Conservation (phyloP, 2,888 invertebrate species). For the Eilema sororculum region DNA sequence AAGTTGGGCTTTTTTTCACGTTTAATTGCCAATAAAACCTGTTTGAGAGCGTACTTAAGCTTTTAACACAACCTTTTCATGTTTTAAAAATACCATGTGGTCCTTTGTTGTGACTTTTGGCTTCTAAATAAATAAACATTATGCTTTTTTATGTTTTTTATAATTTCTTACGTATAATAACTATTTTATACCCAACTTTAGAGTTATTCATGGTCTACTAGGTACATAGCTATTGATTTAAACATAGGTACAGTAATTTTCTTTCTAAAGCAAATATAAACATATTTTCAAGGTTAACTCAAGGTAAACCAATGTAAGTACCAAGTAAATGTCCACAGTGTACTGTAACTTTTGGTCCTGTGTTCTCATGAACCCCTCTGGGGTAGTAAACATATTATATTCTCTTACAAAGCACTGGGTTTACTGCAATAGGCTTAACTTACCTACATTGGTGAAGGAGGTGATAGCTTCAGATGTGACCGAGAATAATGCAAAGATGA, state of each 20-base stretch:
- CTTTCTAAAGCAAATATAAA: too few relatives aligned
- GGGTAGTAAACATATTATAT: neutral
- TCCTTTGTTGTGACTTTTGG: constrained; percentile 18
- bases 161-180: neutral
- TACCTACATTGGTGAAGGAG: too few relatives aligned
- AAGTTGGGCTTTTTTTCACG: constrained; percentile 62
- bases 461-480: too few relatives aligned
- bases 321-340: too few relatives aligned
- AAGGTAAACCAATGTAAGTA: neutral
- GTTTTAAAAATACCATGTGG: constrained; percentile 18
- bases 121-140: constrained; percentile 3
- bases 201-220: neutral
- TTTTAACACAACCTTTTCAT: neutral
- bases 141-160: constrained; percentile 3
- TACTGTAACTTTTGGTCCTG: neutral
- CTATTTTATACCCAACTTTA: neutral
- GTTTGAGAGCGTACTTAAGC: constrained; percentile 8
- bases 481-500: too few relatives aligned
- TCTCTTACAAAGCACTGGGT: neutral
- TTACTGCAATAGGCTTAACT: neutral
- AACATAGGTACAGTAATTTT: neutral
- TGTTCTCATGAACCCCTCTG: neutral
- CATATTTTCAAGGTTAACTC: neutral
- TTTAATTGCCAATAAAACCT: constrained; percentile 24
- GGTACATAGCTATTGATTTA: neutral